phyloP scores from a whole-genome alignment of 2,113 vertebrate genomes.

The Scophthalmus maximus region DNA sequence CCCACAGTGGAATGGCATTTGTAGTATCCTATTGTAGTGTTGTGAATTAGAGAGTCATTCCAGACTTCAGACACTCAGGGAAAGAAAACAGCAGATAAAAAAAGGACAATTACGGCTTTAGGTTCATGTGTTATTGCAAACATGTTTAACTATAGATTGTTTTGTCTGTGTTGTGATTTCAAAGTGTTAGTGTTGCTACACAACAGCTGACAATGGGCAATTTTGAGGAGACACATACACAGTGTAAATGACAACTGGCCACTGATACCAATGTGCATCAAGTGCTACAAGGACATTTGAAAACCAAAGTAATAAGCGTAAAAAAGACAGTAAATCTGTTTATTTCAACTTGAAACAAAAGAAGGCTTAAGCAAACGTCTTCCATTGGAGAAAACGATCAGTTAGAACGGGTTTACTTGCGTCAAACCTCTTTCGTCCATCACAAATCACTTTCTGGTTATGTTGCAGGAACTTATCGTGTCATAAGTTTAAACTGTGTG shows the following conservation, averaged over 20 bases:
- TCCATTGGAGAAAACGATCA: no score
- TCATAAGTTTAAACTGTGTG: no score
- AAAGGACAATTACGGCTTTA: not conserved
- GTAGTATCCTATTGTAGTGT: not conserved
- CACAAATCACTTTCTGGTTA: not conserved
- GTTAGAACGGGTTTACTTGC: no score
- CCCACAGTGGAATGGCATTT: conserved; percentile 2
- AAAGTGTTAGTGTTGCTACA: not conserved
- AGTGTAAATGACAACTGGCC: no score
- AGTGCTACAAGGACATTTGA: not conserved
- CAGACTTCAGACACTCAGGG: not conserved
- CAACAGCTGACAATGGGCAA: not conserved
- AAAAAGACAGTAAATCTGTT: no score
- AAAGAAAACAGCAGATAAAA: conserved; percentile 1
- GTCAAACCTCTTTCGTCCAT: not conserved
- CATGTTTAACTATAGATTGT: not conserved
- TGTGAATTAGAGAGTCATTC: conserved; percentile 1
- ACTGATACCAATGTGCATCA: no score
- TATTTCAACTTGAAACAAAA: no score
- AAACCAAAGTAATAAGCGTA: not conserved
- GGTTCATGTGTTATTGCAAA: not conserved
- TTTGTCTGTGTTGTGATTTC: not conserved
- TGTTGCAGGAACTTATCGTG: not conserved
- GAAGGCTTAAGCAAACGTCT: no score
- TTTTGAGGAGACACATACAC: no score